These are phyloP conservation scores for Notolepis coatsorum DNA, from an alignment of 2,797 vertebrate species.

Conservation along the genomic window DNA sequence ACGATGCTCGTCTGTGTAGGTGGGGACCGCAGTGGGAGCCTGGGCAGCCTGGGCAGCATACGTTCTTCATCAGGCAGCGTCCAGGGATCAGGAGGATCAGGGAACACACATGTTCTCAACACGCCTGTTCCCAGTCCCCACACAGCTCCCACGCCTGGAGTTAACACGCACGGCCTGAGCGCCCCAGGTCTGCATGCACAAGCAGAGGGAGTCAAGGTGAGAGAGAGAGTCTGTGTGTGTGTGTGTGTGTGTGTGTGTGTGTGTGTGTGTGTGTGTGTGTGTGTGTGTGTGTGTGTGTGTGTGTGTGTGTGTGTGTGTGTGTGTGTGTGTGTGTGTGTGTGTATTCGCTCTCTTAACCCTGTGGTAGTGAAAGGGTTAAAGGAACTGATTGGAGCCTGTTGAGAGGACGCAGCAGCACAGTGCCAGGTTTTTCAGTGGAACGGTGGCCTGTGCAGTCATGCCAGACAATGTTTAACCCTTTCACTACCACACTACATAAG, in stretches of 20 bases:
- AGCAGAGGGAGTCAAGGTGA: slow-evolving; percentile 93
- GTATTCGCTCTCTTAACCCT: too few species aligned
- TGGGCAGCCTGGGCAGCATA: slow-evolving; percentile 88
- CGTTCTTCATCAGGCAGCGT: slow-evolving; percentile 84
- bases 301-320: too few species aligned
- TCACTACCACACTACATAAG: too few species aligned
- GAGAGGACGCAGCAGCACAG: too few species aligned
- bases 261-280: not conserved
- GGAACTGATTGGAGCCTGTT: too few species aligned
- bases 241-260: slow-evolving; percentile 9
- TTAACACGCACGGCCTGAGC: slow-evolving; percentile 84
- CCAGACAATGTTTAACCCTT: too few species aligned
- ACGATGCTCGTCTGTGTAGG: slow-evolving; percentile 57
- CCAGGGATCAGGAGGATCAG: slow-evolving; percentile 71
- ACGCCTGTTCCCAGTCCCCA: slow-evolving; percentile 74
- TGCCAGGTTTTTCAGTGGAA: too few species aligned
- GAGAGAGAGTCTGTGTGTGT: slow-evolving; percentile 2
- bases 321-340: too few species aligned
- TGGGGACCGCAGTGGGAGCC: slow-evolving; percentile 88
- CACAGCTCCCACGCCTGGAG: slow-evolving; percentile 64
- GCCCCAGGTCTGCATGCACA: slow-evolving; percentile 89
- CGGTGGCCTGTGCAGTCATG: too few species aligned
- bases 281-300: too few species aligned
- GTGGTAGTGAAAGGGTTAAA: too few species aligned
- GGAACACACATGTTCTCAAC: slow-evolving; percentile 76